Base-by-base conservation (phyloP, 2,888 invertebrate species). In the Athripsodes cinereus region DNA sequence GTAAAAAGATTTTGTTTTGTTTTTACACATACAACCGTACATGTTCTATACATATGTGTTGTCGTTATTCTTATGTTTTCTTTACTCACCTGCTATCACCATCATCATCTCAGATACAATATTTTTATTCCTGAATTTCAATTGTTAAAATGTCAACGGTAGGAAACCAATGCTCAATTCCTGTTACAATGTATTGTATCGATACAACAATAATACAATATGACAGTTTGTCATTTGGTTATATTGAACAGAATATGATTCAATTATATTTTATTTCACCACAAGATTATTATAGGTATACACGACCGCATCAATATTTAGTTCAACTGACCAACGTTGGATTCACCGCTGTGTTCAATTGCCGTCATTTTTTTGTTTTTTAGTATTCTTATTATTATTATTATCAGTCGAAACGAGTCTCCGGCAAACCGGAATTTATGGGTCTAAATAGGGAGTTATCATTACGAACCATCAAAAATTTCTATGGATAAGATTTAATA, bases 401-500 rank as follows among this genome's bases (percentile, higher is more conserved):
- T 13, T 18, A 22, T 16, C 50, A 22, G 22, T 16, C 21, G 5
- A 50, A 22, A 50, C 18, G 18, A 18, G 55, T 44, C 40, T 16
- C 22, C 19, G 18, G 22, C 34, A 40, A 56, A 56, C 56, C 56
- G 56, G 56, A 56, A 44, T 50, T 21, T 22, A 26, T 13, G 22
- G n/a, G 44, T 22, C 52, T 18, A 55, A 50, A 50, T 18, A 22
- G 22, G 50, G 20, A 52, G 57, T 57, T 46, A 57, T 57, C 57
- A 20, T 13, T 50, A 26, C 26, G 26, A 21, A 50, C 50, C 3
- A 50, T 50, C 50, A 10, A 52, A 47, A 35, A 52, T 57, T 57
- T 57, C 57, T 46, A 51, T 35, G 51, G 50, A 56, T 52, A 57
- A 57, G 46, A 57, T 52, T 46, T 22, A n/a, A n/a, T n/a, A n/a